Base-by-base conservation (phyloP, 2,113 vertebrate genomes). In the Toxotes chatareus region DNA sequence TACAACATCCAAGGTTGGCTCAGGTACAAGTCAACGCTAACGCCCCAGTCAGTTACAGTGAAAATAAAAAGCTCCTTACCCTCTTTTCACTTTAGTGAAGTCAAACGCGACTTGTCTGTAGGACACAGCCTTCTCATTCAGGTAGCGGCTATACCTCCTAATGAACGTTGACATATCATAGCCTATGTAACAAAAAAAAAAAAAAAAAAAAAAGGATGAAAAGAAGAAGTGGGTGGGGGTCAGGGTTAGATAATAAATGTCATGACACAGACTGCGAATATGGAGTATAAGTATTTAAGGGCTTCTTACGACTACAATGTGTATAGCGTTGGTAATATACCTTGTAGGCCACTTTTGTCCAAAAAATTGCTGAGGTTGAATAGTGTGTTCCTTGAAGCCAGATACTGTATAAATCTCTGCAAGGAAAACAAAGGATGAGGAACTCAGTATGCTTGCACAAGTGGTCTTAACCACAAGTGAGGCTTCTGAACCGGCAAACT, bases 301-400 rank as follows among this genome's bases (percentile, higher is more conserved):
- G 40, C 0, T 21, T 31, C 65, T 21, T 65, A 34, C 11, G 51
- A 31, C 34, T 27, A 42, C 17, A 74, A 23, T 42, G 42, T 56
- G 11, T 14, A 27, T 7, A 5, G 23, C 34, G 14, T 4, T 57
- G 46, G 5, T 7, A 6, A 65, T n/a, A 14, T 93, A 97, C 97
- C 97, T 91, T 98, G 97, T 77, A 97, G 96, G 82, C 97, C 97
- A 93, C 97, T 98, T 95, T 98, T 99, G 90, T 98, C 97, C 96
- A 98, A 94, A 95, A 98, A 99, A 91, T 98, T 98, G 94, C 97
- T 98, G 91, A 98, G 96, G 92, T 98, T 99, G 94, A 99, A 99
- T 82, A 99, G 90, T 59, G 97, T 99, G 89, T 99, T 99, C 95
- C 97, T 97, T 94, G 97, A 99, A 66, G 97, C 97, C 96, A 99